Evolutionary conservation across 2,113 vertebrate genomes (phyloP), one percentile per base, ranked within the genome.

Genomic region (Nothocercus julius): DNA sequence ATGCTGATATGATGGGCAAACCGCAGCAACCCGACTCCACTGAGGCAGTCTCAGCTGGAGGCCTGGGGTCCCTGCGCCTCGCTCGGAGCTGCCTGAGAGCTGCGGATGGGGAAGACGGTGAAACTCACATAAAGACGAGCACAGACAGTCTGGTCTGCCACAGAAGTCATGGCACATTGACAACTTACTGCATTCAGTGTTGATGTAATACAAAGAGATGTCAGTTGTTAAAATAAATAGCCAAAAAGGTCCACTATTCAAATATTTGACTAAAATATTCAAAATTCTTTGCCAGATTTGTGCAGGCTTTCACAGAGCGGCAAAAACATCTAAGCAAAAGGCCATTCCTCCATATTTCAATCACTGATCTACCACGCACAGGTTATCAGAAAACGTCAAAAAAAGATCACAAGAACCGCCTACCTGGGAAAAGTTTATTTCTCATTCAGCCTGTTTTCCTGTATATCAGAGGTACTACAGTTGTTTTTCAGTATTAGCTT

Each of bases 231-330:
- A 54, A 88, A 85, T 24, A 92, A 89, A 89, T 28, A 42, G 64
- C 53, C 51, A 42, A 51, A 75, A 77, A 51, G 83, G 83, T 32
- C 80, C 76, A 32, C 90, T 88, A 38, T 56, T 75, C 90, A 72
- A 81, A 84, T 56, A 6, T 45, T 81, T 74, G 38, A 36, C 85
- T 69, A 72, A 84, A 93, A 89, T 1, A 68, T 20, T 25, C 47
- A 21, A 59, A 75, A 72, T 85, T 91, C 56, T 75, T 88, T 69
- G 80, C 80, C 66, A 87, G 36, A 53, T 58, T 3, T 90, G 62
- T 36, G 17, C 74, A 89, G 89, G 9, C 17, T 72, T 67, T 72
- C 45, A 72, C 10, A 40, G 66, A 82, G 70, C 66, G 81, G 77
- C 77, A 91, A 73, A 83, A 70, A 11, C 13, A 22, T 42, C 56